Base-by-base conservation (phyloP, 2,113 vertebrate genomes). In the Rhinoptilus africanus region DNA sequence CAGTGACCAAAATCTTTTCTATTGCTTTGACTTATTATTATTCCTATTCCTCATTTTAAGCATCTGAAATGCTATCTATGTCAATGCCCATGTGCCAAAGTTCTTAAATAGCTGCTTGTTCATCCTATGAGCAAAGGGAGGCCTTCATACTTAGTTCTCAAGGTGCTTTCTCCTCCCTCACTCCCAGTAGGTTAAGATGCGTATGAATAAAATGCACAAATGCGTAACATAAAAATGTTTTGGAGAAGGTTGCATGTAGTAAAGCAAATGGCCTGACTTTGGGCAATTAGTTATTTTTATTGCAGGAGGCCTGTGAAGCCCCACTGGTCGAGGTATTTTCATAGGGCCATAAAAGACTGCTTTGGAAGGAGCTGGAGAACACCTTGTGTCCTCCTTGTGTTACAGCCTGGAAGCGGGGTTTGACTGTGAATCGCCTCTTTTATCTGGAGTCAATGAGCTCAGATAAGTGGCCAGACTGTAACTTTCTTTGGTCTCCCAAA, bases 191-290 rank as follows among this genome's bases (percentile, higher is more conserved):
- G 43, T 37, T 89, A 85, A 76, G 63, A 75, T 41, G 20, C 34
- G 7, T 78, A 91, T 89, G 79, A 97, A 89, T 80, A 80, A 88
- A 92, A 83, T 50, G 68, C 48, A 54, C 80, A 72, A 76, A 75
- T 37, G 66, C 50, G 45, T 79, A 75, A 92, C 59, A 79, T 22
- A 69, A 79, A 92, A 89, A 72, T 64, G 77, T 35, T 86, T 81
- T 78, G 81, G 83, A 88, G 59, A 84, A 86, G 64, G 72, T 26
- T 74, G 59, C 63, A 39, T 86, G 92, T 78, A 84, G 88, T 50
- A 88, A 80, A 93, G 73, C 80, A 91, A 91, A 77, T 80, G 89
- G 89, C 63, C 41, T 79, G 53, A n/a, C 89, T 91, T 64, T 47
- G 43, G 43, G 30, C 50, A 64, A 62, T 45, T 1, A 3, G 35